Conservation (phyloP, 2,113 vertebrate species). For the Nothoprocta perdicaria region DNA sequence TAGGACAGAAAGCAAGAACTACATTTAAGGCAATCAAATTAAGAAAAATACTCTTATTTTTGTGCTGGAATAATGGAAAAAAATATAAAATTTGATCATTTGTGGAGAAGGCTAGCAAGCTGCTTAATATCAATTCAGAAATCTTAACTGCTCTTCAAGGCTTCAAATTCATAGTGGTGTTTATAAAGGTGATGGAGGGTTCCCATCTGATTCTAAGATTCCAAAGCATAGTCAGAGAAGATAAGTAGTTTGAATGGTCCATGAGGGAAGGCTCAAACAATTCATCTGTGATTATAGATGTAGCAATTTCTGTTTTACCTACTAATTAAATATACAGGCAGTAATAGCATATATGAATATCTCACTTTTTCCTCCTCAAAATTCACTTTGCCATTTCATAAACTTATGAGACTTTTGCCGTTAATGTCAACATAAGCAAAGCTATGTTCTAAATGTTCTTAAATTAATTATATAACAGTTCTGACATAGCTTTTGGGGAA, state of each 20-base stretch:
- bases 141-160: neutral
- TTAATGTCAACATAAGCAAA: neutral
- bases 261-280: neutral
- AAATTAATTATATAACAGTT: neutral
- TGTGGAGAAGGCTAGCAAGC: neutral
- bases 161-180: neutral
- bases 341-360: neutral
- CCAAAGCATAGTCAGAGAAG: neutral
- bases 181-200: neutral
- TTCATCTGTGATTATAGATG: neutral
- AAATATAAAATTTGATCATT: neutral
- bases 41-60: neutral
- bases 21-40: neutral
- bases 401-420: neutral
- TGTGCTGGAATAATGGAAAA: neutral
- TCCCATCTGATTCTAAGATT: neutral
- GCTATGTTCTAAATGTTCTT: neutral
- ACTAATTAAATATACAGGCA: neutral
- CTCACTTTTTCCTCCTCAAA: neutral
- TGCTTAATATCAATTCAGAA: neutral
- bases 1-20: neutral
- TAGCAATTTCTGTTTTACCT: neutral
- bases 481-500: neutral
- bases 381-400: neutral
- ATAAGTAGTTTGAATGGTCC: neutral